Evolutionary conservation across 2,888 invertebrate genomes (phyloP).

Genomic region (Idaea aversata): DNA sequence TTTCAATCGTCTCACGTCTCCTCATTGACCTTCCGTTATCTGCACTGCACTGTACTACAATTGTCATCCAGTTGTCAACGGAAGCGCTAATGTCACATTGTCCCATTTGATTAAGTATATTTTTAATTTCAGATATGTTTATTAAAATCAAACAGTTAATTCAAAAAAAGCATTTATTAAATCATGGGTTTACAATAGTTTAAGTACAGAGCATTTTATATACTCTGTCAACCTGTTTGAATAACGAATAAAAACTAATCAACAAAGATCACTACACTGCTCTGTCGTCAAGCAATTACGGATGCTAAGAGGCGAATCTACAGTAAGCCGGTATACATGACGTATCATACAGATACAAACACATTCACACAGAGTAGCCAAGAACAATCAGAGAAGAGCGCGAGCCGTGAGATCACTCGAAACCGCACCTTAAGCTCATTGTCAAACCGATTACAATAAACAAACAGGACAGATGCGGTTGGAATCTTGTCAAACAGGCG

Average conservation of each 20-base stretch:
- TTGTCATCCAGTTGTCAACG: slow-evolving; percentile 10
- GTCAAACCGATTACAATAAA: slow-evolving; percentile 81
- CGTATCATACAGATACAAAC: slow-evolving; percentile 78
- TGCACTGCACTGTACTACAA: slow-evolving; percentile 46
- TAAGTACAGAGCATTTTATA: slow-evolving; percentile 12
- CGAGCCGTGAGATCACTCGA: slow-evolving; percentile 74
- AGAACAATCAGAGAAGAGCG: slow-evolving; percentile 70
- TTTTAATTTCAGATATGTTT: not conserved
- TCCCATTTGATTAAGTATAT: not conserved
- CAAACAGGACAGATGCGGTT: slow-evolving; percentile 80
- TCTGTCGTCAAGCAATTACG: slow-evolving; percentile 74
- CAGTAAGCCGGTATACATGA: slow-evolving; percentile 77
- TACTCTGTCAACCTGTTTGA: slow-evolving; percentile 24
- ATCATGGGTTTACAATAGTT: not conserved
- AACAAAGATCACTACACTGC: slow-evolving; percentile 67
- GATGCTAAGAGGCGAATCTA: slow-evolving; percentile 77
- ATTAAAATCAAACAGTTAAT: not conserved
- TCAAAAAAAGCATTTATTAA: not conserved
- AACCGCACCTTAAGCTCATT: slow-evolving; percentile 81
- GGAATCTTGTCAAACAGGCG: slow-evolving; percentile 81
- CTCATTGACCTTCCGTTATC: slow-evolving; percentile 79
- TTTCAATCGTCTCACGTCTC: slow-evolving; percentile 64
- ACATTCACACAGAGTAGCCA: slow-evolving; percentile 64
- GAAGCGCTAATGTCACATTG: slow-evolving; percentile 2
- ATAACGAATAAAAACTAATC: slow-evolving; percentile 53